These are phyloP conservation scores for Aegypius monachus DNA, from an alignment of 2,113 vertebrate genomes.

Conservation along the genomic window DNA sequence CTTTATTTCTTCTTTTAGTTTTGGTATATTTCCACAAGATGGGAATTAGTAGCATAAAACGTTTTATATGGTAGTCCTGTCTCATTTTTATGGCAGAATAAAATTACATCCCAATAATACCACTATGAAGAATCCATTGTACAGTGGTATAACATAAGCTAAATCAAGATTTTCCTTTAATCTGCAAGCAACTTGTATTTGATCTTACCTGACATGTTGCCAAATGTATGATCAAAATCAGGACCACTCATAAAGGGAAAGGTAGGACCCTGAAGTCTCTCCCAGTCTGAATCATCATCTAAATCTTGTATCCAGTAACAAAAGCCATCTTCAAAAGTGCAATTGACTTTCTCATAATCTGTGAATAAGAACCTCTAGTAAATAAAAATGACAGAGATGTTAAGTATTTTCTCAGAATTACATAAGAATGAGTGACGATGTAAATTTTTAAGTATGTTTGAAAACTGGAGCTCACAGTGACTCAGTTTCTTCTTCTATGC, in stretches of 20 bases:
- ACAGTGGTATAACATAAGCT: neutral
- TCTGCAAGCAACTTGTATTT: neutral
- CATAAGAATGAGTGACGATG: neutral
- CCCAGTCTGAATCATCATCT: conserved; percentile 79
- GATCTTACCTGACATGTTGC: conserved; percentile 82
- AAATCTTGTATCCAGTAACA: conserved; percentile 87
- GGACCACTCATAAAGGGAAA: conserved; percentile 79
- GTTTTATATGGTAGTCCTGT: neutral
- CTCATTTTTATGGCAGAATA: neutral
- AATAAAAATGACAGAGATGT: neutral
- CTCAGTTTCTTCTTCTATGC: neutral
- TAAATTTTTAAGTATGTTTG: neutral
- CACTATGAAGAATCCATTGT: neutral
- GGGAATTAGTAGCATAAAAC: neutral
- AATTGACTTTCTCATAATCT: conserved; percentile 86
- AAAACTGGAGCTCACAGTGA: neutral
- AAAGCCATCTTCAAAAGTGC: conserved; percentile 84
- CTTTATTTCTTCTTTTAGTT: neutral
- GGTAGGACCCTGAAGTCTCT: conserved; percentile 63
- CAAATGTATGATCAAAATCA: conserved; percentile 84
- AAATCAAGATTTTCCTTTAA: neutral
- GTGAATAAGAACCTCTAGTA: conserved; percentile 3
- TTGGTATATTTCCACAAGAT: neutral
- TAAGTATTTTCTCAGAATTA: neutral
- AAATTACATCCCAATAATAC: neutral